phyloP scores from a whole-genome alignment of 2,797 vertebrate genomes.

The Sitta carolinensis region DNA sequence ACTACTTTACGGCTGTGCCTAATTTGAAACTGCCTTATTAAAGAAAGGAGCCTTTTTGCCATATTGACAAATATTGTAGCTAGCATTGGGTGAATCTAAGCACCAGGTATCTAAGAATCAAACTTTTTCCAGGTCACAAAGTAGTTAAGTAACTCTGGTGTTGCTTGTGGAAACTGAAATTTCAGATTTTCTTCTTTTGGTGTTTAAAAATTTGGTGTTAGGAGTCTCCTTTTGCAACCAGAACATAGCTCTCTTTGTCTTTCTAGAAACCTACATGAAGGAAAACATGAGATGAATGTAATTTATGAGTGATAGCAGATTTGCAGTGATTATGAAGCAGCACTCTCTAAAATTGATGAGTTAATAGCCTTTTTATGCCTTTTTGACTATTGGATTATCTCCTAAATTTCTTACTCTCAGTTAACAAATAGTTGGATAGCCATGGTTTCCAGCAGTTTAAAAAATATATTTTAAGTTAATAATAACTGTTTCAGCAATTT shows the following conservation, averaged over 20 bases:
- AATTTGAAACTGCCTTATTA: not conserved
- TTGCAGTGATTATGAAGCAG: not conserved
- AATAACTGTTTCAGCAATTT: not conserved
- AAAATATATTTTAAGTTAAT: not conserved
- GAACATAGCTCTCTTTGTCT: not conserved
- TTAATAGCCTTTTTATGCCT: not conserved
- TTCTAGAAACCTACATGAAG: not conserved
- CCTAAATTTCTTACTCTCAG: not conserved
- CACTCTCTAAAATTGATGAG: not conserved
- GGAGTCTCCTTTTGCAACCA: not conserved
- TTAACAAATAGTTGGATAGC: not conserved
- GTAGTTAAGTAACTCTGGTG: not conserved
- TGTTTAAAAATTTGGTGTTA: not conserved
- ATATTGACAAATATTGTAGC: not conserved
- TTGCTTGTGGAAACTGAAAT: not conserved
- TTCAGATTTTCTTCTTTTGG: not conserved
- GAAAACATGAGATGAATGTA: not conserved
- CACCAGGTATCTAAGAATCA: not conserved
- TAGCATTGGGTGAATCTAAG: not conserved
- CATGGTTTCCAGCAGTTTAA: not conserved
- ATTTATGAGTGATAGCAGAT: not conserved
- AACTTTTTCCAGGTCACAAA: not conserved
- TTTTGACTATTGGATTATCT: not conserved
- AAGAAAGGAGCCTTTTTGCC: not conserved
- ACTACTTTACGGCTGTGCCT: not conserved